Base-by-base conservation (phyloP, 2,888 invertebrate species). In the Bhutanitis thaidina region DNA sequence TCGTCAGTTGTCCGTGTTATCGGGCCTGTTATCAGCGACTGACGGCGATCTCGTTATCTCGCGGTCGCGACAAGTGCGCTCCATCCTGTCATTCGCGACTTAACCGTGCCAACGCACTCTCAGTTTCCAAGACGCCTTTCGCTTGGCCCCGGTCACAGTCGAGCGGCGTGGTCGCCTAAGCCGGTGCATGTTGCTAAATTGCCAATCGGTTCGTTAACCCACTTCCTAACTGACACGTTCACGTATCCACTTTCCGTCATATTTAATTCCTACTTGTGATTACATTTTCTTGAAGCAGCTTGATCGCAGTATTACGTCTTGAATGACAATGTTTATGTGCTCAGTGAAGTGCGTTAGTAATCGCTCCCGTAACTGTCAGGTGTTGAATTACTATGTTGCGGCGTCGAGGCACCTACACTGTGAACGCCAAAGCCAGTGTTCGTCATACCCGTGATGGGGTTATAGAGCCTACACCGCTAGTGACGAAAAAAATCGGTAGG, bases 41-140 rank as follows among this genome's bases (percentile, higher is more conserved):
- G 74, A 71, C 72, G 74, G 70, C 78, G 76, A 85, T 85, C 85
- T 84, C 69, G 69, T 72, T 83, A 85, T 86, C 85, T 81, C 73
- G 72, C 74, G 71, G 71, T 65, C 69, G 77, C 66, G 67, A 65
- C 71, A 58, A 55, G 56, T 56, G 54, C 59, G 77, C 72, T 72
- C 71, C 79, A 78, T 80, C 77, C 79, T 73, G 75, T 65, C 84
- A 84, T 77, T 88, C 76, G 78, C 75, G 77, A 75, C 77, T 78
- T 78, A 79, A 71, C 72, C 76, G 84, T 74, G 78, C 74, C 73
- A 74, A 77, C 77, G 81, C 73, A 80, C 83, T 84, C 84, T 83
- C 80, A 73, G 76, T 79, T 84, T 79, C 80, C 66, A 67, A 68
- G 69, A 68, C 70, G 79, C 83, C 85, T 86, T 86, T 87, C 83